These are phyloP conservation scores for Lasioglossum albipes DNA, from an alignment of 1,140 invertebrate genomes.

Conservation along the genomic window DNA sequence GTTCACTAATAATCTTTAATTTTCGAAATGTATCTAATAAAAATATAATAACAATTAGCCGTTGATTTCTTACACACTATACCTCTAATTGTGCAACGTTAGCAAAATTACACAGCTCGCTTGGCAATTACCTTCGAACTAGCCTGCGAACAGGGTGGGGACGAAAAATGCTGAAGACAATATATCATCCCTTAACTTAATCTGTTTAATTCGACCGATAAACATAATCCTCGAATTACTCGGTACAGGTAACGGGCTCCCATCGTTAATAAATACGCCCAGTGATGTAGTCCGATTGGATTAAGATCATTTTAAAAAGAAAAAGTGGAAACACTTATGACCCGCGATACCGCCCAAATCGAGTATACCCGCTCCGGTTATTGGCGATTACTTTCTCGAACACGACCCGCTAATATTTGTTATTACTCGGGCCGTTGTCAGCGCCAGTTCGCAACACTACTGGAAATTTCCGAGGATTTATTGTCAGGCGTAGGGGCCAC, in stretches of 20 bases:
- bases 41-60: too few relatives aligned
- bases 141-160: too few relatives aligned
- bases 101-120: too few relatives aligned
- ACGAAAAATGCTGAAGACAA: not conserved
- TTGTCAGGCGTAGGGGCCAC: not conserved
- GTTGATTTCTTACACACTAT: too few relatives aligned
- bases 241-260: not conserved
- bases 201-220: not conserved
- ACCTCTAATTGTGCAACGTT: too few relatives aligned
- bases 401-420: not conserved
- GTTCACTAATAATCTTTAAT: too few relatives aligned
- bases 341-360: not conserved
- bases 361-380: not conserved
- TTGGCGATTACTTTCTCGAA: not conserved
- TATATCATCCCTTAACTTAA: not conserved
- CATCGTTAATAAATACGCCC: not conserved
- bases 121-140: too few relatives aligned
- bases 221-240: not conserved
- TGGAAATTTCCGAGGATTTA: constrained; percentile 11
- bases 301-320: not conserved
- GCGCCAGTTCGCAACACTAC: not conserved
- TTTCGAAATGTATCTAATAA: too few relatives aligned
- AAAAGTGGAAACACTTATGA: not conserved
- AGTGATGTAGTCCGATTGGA: not conserved
- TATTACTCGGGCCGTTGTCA: constrained; percentile 1